Conservation (phyloP, 1,140 invertebrate species). For the Eriocheir sinensis region DNA sequence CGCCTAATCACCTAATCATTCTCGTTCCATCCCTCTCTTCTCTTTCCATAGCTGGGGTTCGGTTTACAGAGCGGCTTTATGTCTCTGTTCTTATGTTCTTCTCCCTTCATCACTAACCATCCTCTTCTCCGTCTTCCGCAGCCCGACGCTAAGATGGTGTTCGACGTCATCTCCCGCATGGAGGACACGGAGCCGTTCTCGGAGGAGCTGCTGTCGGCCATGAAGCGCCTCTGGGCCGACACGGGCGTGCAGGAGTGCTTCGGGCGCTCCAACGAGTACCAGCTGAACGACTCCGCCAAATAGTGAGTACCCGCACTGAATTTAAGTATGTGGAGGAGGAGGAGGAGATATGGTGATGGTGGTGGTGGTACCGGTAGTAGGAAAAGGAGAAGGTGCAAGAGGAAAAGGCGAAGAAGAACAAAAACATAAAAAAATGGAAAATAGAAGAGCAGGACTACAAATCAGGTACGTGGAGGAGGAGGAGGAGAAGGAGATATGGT, state of each 20-base stretch:
- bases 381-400: too few species aligned
- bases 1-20: too few species aligned
- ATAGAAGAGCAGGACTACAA: too few species aligned
- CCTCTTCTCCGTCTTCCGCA: slow-evolving; percentile 82
- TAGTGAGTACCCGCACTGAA: slow-evolving; percentile 89
- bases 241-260: slow-evolving; percentile 99
- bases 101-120: neutral
- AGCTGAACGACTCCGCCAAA: slow-evolving; percentile 99
- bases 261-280: slow-evolving; percentile 99
- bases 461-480: too few species aligned
- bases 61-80: too few species aligned
- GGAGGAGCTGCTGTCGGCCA: slow-evolving; percentile 97
- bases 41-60: too few species aligned
- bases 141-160: slow-evolving; percentile 99
- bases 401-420: too few species aligned
- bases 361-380: neutral
- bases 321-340: neutral
- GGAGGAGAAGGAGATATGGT: too few species aligned
- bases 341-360: neutral
- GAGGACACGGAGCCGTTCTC: slow-evolving; percentile 99
- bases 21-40: too few species aligned
- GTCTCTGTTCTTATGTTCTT: neutral
- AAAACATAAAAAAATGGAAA: too few species aligned
- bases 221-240: slow-evolving; percentile 99
- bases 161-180: slow-evolving; percentile 99